Evolutionary conservation across 2,797 vertebrate species (phyloP).

Genomic region (Buceros bicornis): DNA sequence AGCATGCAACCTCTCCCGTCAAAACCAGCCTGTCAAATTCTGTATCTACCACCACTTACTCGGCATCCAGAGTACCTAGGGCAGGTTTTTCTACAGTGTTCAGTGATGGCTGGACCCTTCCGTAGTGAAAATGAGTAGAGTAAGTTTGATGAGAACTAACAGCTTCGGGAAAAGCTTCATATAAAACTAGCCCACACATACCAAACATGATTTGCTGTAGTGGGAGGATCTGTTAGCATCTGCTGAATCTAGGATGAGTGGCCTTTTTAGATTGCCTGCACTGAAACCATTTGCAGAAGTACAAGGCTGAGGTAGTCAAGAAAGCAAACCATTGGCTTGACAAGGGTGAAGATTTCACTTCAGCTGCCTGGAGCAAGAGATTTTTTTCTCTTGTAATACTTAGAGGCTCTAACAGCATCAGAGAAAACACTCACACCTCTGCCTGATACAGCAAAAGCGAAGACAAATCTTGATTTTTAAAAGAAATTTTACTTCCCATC

Average conservation of each 20-base stretch:
- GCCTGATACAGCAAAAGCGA: background rate
- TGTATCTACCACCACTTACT: background rate
- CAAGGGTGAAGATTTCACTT: background rate
- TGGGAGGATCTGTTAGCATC: background rate
- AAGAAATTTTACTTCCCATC: background rate
- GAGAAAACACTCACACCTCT: background rate
- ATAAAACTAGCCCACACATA: background rate
- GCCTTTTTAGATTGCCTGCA: background rate
- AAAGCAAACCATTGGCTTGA: background rate
- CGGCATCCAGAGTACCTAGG: background rate
- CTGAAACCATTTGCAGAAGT: background rate
- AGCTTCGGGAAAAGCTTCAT: background rate
- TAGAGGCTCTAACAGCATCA: background rate
- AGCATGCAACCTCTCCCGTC: background rate
- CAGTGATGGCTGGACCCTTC: background rate
- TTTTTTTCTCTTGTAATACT: background rate
- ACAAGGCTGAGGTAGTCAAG: background rate
- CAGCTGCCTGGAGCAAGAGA: background rate
- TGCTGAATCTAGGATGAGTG: background rate
- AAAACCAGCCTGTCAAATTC: background rate
- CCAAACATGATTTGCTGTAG: accelerated
- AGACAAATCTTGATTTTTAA: background rate
- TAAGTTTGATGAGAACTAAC: background rate
- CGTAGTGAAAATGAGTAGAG: background rate
- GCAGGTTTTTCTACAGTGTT: background rate